Evolutionary conservation across 1,140 invertebrate species (phyloP), one percentile per base, ranked within the genome.

Genomic region (Berghia stephanieae): DNA sequence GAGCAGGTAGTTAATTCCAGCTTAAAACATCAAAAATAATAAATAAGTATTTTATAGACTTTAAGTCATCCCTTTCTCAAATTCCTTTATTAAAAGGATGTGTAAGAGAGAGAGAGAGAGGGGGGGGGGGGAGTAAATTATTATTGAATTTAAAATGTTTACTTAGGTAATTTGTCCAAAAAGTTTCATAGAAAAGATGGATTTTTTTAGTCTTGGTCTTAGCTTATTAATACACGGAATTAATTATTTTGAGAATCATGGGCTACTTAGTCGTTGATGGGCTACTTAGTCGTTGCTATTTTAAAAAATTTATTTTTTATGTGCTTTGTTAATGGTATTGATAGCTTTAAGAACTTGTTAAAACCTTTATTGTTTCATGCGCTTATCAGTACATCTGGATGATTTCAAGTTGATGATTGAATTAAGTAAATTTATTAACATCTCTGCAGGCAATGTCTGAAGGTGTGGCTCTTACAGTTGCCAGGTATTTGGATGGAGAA

Each of bases 401-500:
- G 13, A 13, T 49, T 49, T 49, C 13, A 27, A 72, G 5, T 55
- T 73, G 18, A 36, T 73, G 13, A 13, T 18, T 3, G 24, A 46
- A 16, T 46, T 34, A 18, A 52, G n/a, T 55, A 74, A 44, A 36
- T 66, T 60, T 40, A 52, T 49, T 76, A 43, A 63, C 5, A 40
- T 34, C 31, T 79, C 81, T 86, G 13, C 88, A 94, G 91, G 92
- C 93, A 68, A 86, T 92, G 72, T 87, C 92, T 21, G 88, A 91
- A 72, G 92, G 92, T 21, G 89, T 94, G 16, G 93, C 93, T 13
- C 57, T 90, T 3, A 90, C 92, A 2, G 88, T 92, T 10, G 91
- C 94, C 0, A 89, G 91, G 21, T 94, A 94, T 83, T 86, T 94
- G 4, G 89, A 93, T 10, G 87, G 92, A 13, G 88, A 91, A 18